These are phyloP conservation scores for Epistrophe grossulariae DNA, from an alignment of 2,888 invertebrate genomes.

Conservation along the genomic window DNA sequence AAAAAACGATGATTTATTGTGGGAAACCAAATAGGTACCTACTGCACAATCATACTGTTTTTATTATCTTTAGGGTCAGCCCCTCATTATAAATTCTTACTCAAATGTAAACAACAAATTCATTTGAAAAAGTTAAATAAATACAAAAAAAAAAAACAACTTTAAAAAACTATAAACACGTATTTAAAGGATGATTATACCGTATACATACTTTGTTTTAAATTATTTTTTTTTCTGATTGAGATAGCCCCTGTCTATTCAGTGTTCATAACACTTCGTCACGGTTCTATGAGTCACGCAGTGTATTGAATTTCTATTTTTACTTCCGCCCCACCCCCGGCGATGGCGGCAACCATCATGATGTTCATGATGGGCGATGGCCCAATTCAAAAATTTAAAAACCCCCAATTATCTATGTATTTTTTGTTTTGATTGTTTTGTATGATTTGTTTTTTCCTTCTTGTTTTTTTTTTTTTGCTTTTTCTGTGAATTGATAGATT, in stretches of 20 bases:
- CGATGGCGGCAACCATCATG: background rate
- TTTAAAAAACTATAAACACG: constrained; percentile 31
- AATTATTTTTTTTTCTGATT: constrained; percentile 14
- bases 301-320: constrained; percentile 66
- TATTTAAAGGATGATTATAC: constrained; percentile 45
- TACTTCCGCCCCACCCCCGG: constrained; percentile 43
- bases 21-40: constrained; percentile 13
- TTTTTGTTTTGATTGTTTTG: constrained; percentile 62
- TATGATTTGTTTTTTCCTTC: constrained; percentile 20
- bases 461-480: constrained; percentile 25
- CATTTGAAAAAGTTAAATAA: background rate
- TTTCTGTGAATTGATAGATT: constrained; percentile 39
- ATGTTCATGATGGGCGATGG: background rate
- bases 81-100: constrained; percentile 26
- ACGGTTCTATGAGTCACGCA: constrained; percentile 48
- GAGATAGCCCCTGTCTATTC: constrained; percentile 43
- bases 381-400: constrained; percentile 25
- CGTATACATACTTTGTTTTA: constrained; percentile 11
- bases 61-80: constrained; percentile 22
- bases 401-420: constrained; percentile 56
- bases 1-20: constrained; percentile 32
- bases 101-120: constrained; percentile 31
- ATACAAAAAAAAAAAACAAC: constrained; percentile 4
- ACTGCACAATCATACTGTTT: background rate
- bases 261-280: constrained; percentile 36